These are phyloP conservation scores for Anastrepha ludens DNA, from an alignment of 1,140 invertebrate genomes.

Conservation along the genomic window DNA sequence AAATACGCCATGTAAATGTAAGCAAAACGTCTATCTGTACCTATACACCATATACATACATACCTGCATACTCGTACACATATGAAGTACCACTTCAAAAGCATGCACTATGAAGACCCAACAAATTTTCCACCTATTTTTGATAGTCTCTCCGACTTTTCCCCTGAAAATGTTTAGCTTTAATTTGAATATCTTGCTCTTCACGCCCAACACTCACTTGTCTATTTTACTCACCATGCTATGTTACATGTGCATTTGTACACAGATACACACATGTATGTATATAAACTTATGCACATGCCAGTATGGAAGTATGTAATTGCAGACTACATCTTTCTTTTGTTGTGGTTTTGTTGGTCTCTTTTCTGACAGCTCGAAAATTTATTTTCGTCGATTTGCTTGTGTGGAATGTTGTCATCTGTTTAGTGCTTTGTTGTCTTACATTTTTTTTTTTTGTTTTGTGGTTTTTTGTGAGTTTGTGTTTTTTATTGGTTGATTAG, in stretches of 20 bases:
- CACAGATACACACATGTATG: not conserved
- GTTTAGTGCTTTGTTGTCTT: conserved; percentile 15
- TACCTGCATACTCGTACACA: too few relatives aligned
- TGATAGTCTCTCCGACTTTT: conserved; percentile 36
- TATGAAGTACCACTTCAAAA: too few relatives aligned
- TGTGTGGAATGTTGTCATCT: conserved; percentile 34
- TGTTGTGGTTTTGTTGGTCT: conserved; percentile 46
- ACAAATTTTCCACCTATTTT: not conserved
- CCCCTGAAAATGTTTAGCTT: not conserved
- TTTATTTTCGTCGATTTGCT: conserved; percentile 52
- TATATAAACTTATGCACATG: not conserved
- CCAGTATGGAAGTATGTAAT: not conserved
- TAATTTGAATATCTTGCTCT: conserved; percentile 13
- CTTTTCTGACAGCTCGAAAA: conserved; percentile 45
- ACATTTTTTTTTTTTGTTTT: not conserved
- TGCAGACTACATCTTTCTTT: conserved; percentile 1
- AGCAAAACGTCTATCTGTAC: too few relatives aligned
- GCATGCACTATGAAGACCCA: not conserved
- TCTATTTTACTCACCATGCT: not conserved
- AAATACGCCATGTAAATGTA: too few relatives aligned
- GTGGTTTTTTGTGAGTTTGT: not conserved
- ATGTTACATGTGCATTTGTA: too few relatives aligned
- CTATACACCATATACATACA: too few relatives aligned
- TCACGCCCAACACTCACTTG: conserved; percentile 26
- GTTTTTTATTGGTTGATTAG: conserved; percentile 45